These are phyloP conservation scores for Eupithecia subfuscata DNA, from an alignment of 2,888 invertebrate genomes.

Conservation along the genomic window DNA sequence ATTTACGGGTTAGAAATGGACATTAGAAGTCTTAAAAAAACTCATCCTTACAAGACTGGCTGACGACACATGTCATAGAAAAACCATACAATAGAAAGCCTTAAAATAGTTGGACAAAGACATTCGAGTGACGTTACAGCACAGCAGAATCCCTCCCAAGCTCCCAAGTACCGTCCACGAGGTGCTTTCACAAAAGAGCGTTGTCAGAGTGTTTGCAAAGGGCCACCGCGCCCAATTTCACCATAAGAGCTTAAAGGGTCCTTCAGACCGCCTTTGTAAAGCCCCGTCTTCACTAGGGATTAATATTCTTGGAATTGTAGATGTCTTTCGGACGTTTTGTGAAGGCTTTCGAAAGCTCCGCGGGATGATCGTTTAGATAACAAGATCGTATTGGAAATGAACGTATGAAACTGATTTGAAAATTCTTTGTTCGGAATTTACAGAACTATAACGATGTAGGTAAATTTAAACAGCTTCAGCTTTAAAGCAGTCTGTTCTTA, in stretches of 20 bases:
- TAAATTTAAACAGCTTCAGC: not conserved
- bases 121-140: conserved; percentile 1
- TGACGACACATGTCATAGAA: not conserved
- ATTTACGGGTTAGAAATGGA: too few species aligned
- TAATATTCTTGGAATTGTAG: conserved; percentile 7
- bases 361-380: not conserved
- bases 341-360: not conserved
- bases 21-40: too few species aligned
- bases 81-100: not conserved
- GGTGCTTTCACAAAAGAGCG: conserved; percentile 47
- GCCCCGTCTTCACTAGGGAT: conserved; percentile 6
- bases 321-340: not conserved
- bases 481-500: too few species aligned
- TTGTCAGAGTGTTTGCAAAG: conserved; percentile 54
- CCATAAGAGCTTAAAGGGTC: conserved; percentile 43
- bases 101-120: not conserved
- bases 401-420: too few species aligned
- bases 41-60: too few species aligned
- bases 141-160: not conserved
- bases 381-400: too few species aligned
- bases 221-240: conserved; percentile 50
- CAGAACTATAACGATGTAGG: not conserved
- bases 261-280: conserved; percentile 36
- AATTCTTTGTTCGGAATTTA: not conserved
- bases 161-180: conserved; percentile 16